Evolutionary conservation across 2,797 vertebrate genomes (phyloP), one percentile per base, ranked within the genome.

Genomic region (Xenops minutus): DNA sequence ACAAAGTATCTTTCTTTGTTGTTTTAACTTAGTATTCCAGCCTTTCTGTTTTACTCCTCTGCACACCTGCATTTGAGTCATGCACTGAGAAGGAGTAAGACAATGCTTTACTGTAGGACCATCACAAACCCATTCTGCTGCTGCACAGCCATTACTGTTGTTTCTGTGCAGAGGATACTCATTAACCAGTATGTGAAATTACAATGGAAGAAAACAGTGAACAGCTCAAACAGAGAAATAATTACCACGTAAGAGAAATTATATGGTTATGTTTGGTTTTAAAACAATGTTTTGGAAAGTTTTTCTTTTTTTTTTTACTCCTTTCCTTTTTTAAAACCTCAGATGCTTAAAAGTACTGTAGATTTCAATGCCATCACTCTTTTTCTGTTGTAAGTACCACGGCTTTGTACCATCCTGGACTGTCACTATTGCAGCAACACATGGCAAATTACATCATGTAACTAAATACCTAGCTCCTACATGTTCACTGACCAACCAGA

Each of bases 121-220:
- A 88, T 81, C 72, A 90, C 78, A 73, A 43, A 88, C 63, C 30
- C 2, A 0, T 56, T 62, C 62, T 81, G 46, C 59, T 52, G 69
- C 55, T 2, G 2, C 79, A 67, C 46, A 91, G 69, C 39, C 91
- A 24, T 81, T 92, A 86, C 76, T 55, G 76, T 75, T 96, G 82
- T 73, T 95, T 75, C 89, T 84, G 72, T 76, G 85, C 66, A 76
- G 74, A 94, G 83, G 84, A 86, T 95, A 36, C 37, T 92, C 83
- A 97, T 95, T 96, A 93, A 76, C 89, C 63, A 86, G 85, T 52
- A 84, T 44, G 63, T 61, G 71, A 93, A 96, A 96, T 95, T 95
- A 73, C 85, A 92, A 64, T 54, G 89, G 48, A 55, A 96, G 80
- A 86, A 90, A 88, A 88, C 15, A 84, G 46, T 61, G 73, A 94